Percentiles rank a stretch among this genome's conserved stretches.
Conservation (phyloP, 2,797 vertebrate species). For the Anguilla pacifica region DNA sequence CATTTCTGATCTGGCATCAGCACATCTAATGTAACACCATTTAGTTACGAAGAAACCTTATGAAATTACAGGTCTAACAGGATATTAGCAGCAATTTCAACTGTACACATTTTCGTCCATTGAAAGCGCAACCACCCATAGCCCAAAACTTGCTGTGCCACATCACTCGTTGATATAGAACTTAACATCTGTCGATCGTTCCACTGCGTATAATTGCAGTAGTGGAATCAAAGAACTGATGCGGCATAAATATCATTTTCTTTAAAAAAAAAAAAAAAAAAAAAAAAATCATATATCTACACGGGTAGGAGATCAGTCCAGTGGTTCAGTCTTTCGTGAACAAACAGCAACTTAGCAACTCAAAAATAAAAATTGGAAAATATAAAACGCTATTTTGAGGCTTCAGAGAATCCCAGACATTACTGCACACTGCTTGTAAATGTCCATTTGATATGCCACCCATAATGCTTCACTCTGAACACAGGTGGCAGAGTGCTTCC, state of each 20-base stretch:
- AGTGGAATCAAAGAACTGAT: neutral
- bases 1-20: neutral
- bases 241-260: neutral
- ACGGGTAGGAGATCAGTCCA: neutral
- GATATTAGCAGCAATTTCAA: constrained; percentile 14
- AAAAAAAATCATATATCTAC: neutral
- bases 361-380: neutral
- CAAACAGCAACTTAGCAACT: neutral
- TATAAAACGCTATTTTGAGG: constrained; percentile 2
- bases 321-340: neutral
- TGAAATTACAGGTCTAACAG: neutral
- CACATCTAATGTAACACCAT: neutral
- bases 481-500: neutral
- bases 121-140: neutral
- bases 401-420: neutral
- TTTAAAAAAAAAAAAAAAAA: neutral
- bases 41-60: neutral
- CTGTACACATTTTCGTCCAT: neutral
- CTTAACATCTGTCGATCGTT: neutral
- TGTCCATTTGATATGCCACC: neutral
- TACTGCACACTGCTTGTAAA: neutral
- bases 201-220: neutral
- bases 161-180: neutral
- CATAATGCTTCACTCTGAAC: neutral
- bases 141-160: neutral